These are phyloP conservation scores for Rhinolophus sinicus DNA, from an alignment of 2,113 vertebrate species.

Conservation along the genomic window DNA sequence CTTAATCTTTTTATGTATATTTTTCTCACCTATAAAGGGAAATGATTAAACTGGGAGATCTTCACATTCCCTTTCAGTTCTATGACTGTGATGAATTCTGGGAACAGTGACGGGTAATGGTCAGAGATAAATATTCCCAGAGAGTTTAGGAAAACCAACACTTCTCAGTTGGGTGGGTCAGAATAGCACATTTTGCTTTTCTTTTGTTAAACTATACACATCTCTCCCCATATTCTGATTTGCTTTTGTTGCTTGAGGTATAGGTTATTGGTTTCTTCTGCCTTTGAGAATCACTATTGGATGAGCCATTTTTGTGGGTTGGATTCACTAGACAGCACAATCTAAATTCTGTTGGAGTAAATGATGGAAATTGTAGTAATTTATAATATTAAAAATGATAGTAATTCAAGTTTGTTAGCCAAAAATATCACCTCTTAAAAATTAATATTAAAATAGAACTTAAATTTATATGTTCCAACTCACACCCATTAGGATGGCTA, in stretches of 20 bases:
- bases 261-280: neutral
- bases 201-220: neutral
- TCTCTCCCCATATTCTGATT: neutral
- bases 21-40: constrained; percentile 20
- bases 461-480: neutral
- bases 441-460: neutral
- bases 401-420: neutral
- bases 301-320: neutral
- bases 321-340: neutral
- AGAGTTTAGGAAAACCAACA: neutral
- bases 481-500: neutral
- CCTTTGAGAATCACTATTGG: neutral
- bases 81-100: neutral
- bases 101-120: neutral
- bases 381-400: neutral
- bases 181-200: neutral
- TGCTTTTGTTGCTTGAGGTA: neutral
- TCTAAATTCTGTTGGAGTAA: neutral
- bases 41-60: neutral
- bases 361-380: neutral
- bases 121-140: neutral
- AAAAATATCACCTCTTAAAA: neutral
- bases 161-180: neutral
- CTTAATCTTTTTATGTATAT: neutral
- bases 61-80: neutral